Conservation (phyloP, 2,888 invertebrate genomes). For the Polietes domitor region DNA sequence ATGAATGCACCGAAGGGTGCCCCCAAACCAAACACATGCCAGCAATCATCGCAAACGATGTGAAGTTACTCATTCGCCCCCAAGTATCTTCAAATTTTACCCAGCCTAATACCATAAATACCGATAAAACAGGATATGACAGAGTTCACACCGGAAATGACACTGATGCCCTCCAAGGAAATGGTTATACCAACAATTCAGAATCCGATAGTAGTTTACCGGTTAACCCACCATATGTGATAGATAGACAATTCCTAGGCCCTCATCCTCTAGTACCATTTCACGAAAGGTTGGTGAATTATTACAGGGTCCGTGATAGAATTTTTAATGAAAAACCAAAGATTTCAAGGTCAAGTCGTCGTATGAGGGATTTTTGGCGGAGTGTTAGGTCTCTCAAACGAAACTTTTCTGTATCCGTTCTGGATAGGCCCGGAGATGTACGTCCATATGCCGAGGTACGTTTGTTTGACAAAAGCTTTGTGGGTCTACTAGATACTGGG, state of each 20-base stretch:
- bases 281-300: constrained; percentile 31
- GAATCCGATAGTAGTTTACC: too few species aligned
- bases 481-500: constrained; percentile 53
- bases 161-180: too few species aligned
- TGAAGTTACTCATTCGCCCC: background rate
- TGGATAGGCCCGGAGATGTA: constrained; percentile 40
- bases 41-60: background rate
- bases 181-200: too few species aligned
- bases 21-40: background rate
- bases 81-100: too few species aligned
- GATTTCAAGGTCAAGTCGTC: background rate
- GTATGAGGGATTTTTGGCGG: constrained; percentile 40
- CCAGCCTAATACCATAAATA: too few species aligned
- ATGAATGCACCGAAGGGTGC: background rate
- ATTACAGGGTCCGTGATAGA: constrained; percentile 17
- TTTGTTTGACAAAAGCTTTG: constrained; percentile 20
- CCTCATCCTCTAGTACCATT: constrained; percentile 27
- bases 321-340: constrained; percentile 28
- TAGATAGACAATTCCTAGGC: too few species aligned
- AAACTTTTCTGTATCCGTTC: background rate
- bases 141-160: too few species aligned
- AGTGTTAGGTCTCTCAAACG: constrained; percentile 24
- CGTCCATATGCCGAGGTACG: constrained; percentile 51
- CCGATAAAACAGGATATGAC: too few species aligned
- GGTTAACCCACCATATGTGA: too few species aligned